A percentile compares a stretch with the other conserved stretches of the same genome.
Evolutionary conservation across 2,888 invertebrate species (phyloP).

Genomic region (Pseudococcus jackbeardsleyi): DNA sequence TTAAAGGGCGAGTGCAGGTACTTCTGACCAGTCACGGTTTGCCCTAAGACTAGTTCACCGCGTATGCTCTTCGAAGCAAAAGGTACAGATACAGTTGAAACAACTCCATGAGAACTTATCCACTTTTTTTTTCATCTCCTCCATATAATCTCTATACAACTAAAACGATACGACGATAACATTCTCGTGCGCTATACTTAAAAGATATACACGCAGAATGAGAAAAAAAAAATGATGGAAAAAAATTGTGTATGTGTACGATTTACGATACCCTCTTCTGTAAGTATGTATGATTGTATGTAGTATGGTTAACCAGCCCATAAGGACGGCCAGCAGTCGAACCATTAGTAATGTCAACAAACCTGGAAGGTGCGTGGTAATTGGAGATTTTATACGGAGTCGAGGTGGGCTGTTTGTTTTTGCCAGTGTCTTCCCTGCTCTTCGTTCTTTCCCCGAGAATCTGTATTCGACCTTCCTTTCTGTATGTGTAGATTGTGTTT

Average conservation of each 20-base stretch:
- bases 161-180: conserved; percentile 32
- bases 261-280: background rate
- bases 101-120: conserved; percentile 52
- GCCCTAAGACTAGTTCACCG: conserved; percentile 50
- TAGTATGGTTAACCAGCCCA: background rate
- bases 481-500: too few relatives aligned
- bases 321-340: background rate
- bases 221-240: background rate
- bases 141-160: background rate
- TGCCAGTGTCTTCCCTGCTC: background rate
- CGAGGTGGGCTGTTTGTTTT: conserved; percentile 1
- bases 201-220: background rate
- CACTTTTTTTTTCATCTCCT: background rate
- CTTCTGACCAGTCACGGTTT: conserved; percentile 54
- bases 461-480: too few relatives aligned
- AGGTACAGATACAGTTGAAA: background rate
- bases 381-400: background rate
- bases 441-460: too few relatives aligned
- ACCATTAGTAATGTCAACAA: conserved; percentile 25
- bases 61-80: background rate
- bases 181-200: background rate
- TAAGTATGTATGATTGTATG: background rate
- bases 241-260: background rate
- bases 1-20: conserved; percentile 37
- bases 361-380: conserved; percentile 30